Evolutionary conservation across 2,797 vertebrate genomes (phyloP).

Genomic region (Notoglanidium macrostoma): DNA sequence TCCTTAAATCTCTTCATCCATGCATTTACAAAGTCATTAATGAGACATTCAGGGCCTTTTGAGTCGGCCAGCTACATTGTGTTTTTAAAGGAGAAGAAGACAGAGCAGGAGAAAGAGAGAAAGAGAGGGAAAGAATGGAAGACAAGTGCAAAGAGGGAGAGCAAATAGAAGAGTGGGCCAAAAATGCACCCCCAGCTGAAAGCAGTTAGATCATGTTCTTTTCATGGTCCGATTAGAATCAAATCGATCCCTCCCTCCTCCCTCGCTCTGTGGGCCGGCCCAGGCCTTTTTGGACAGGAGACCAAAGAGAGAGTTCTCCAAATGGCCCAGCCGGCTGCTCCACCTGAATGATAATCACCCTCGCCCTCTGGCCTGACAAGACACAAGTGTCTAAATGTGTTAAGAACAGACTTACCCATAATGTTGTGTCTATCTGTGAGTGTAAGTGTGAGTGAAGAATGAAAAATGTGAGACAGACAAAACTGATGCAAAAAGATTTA

Average conservation of each 20-base stretch:
- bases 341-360: slow-evolving; percentile 99
- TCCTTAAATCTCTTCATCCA: slow-evolving; percentile 78
- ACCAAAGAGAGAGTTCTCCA: slow-evolving; percentile 87
- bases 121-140: slow-evolving; percentile 68
- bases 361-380: slow-evolving; percentile 84
- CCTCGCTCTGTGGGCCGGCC: slow-evolving; percentile 79
- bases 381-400: slow-evolving; percentile 76
- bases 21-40: slow-evolving; percentile 97
- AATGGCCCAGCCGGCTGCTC: slow-evolving; percentile 85
- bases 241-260: slow-evolving; percentile 96
- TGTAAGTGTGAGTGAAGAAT: neutral
- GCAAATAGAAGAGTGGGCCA: slow-evolving; percentile 82
- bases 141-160: slow-evolving; percentile 53
- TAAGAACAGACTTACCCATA: slow-evolving; percentile 66
- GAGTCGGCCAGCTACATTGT: slow-evolving; percentile 97
- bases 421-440: neutral
- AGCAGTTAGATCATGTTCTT: slow-evolving; percentile 99
- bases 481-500: neutral
- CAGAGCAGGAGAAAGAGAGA: slow-evolving; percentile 53
- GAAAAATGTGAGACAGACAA: neutral
- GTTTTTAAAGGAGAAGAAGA: slow-evolving; percentile 66
- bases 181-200: slow-evolving; percentile 98
- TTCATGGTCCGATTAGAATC: slow-evolving; percentile 99
- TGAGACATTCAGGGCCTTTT: slow-evolving; percentile 99
- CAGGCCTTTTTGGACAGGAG: slow-evolving; percentile 89